Conservation (phyloP, 2,797 vertebrate species). For the Xyrichtys novacula region DNA sequence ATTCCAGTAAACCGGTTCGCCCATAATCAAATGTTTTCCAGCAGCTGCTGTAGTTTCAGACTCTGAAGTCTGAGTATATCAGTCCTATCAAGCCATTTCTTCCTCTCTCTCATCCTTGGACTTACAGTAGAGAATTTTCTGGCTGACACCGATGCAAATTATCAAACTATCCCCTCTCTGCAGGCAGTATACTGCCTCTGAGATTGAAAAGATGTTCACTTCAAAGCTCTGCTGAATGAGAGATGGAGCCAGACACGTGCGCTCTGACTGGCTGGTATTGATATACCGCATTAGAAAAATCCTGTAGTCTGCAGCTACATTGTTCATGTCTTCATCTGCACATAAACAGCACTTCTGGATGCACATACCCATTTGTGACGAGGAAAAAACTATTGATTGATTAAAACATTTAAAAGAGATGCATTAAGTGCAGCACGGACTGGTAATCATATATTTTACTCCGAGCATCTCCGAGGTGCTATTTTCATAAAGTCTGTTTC, state of each 20-base stretch:
- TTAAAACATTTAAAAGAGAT: constrained; percentile 51
- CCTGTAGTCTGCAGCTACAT: neutral
- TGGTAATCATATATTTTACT: constrained; percentile 47
- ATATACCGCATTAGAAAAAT: constrained; percentile 2
- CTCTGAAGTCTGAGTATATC: constrained; percentile 17
- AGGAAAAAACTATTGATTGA: constrained; percentile 39
- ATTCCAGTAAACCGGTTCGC: neutral
- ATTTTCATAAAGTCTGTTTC: constrained; percentile 57
- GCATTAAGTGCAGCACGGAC: constrained; percentile 49
- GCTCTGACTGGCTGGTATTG: constrained; percentile 8
- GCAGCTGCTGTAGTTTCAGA: constrained; percentile 14
- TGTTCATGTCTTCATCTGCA: constrained; percentile 5
- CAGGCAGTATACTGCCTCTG: constrained; percentile 24
- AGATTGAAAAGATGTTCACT: constrained; percentile 40
- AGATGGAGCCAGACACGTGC: neutral
- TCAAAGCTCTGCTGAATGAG: constrained; percentile 36
- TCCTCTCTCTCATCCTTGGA: constrained; percentile 8
- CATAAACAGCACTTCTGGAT: constrained; percentile 1
- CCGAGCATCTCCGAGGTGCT: constrained; percentile 45
- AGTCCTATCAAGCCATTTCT: constrained; percentile 26
- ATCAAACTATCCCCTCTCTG: constrained; percentile 24
- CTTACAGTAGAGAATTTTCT: constrained; percentile 8
- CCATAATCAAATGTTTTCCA: constrained; percentile 21
- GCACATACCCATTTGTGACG: constrained; percentile 10
- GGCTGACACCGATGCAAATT: constrained; percentile 43